Evolutionary conservation across 2,888 invertebrate species (phyloP).

Genomic region (Cyrtodaria siliqua): DNA sequence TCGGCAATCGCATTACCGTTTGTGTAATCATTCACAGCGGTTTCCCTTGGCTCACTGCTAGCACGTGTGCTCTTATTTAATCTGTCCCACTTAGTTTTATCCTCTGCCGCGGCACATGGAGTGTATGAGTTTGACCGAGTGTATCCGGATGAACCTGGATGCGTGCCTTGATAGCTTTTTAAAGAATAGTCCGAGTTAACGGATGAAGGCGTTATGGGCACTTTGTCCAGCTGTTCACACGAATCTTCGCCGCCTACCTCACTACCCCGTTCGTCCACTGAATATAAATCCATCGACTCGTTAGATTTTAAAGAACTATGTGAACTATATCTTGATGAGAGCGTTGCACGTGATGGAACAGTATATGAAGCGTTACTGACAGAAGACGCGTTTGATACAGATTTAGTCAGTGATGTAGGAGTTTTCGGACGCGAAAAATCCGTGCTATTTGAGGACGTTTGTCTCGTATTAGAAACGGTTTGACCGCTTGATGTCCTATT

Average conservation of each 20-base stretch:
- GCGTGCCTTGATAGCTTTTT: conserved; percentile 23
- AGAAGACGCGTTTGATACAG: conserved; percentile 48
- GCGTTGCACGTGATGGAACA: conserved; percentile 13
- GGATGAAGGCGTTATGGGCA: conserved; percentile 35
- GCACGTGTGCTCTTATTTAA: conserved; percentile 26
- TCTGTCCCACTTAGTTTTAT: conserved; percentile 24
- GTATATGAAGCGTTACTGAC: conserved; percentile 35
- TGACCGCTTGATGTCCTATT: no score
- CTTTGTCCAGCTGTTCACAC: conserved; percentile 8
- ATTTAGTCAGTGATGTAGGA: conserved; percentile 40
- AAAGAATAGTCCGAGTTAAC: conserved; percentile 41
- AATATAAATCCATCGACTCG: no score
- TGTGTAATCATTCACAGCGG: conserved; percentile 20
- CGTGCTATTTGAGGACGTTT: no score
- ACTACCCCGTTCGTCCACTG: conserved; percentile 31
- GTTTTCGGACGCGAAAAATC: conserved; percentile 36
- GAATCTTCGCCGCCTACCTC: conserved; percentile 24
- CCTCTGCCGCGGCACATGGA: conserved; percentile 34
- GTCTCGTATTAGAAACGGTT: no score
- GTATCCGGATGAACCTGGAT: conserved; percentile 22
- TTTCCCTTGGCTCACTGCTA: conserved; percentile 44
- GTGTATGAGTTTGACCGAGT: conserved; percentile 49
- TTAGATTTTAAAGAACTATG: conserved; percentile 56
- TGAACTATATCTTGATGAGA: no score
- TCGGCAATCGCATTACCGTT: conserved; percentile 24